Conservation (phyloP, 2,888 invertebrate species). For the Eurytoma californica region DNA sequence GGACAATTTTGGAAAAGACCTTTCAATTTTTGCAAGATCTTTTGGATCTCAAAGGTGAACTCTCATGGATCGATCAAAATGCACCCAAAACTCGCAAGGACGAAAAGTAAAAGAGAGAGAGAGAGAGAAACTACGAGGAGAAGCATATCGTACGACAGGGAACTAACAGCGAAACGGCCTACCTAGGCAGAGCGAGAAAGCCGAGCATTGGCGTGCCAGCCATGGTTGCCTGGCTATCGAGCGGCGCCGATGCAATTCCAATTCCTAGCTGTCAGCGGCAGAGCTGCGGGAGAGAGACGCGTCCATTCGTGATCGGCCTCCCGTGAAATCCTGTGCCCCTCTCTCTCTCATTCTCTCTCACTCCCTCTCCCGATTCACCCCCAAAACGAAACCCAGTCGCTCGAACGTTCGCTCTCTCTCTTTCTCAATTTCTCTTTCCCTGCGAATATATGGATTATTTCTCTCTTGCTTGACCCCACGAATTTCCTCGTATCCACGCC, state of each 20-base stretch:
- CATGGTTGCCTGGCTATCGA: slow-evolving; percentile 73
- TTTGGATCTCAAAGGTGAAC: slow-evolving; percentile 16
- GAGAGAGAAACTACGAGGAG: not conserved
- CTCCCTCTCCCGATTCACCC: slow-evolving; percentile 43
- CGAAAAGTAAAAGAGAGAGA: slow-evolving; percentile 11
- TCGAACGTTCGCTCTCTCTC: slow-evolving; percentile 39
- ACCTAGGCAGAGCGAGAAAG: slow-evolving; percentile 57
- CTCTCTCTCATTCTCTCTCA: slow-evolving; percentile 47
- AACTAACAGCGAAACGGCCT: slow-evolving; percentile 59
- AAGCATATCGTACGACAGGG: slow-evolving; percentile 51
- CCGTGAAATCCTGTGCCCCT: slow-evolving; percentile 74
- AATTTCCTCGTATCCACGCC: slow-evolving; percentile 31
- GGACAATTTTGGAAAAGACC: not conserved
- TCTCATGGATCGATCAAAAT: not conserved
- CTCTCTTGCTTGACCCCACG: slow-evolving; percentile 45
- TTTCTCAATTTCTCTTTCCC: slow-evolving; percentile 38
- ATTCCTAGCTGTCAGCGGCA: slow-evolving; percentile 76
- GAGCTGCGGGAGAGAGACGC: slow-evolving; percentile 71
- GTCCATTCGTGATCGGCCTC: slow-evolving; percentile 74
- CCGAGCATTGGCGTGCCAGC: slow-evolving; percentile 61
- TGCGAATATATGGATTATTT: slow-evolving; percentile 52
- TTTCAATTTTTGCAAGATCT: slow-evolving; percentile 9
- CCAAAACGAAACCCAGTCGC: slow-evolving; percentile 40
- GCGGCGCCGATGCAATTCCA: slow-evolving; percentile 76
- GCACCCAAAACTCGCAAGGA: not conserved